Conservation (phyloP, 1,140 invertebrate species). For the Mya arenaria region DNA sequence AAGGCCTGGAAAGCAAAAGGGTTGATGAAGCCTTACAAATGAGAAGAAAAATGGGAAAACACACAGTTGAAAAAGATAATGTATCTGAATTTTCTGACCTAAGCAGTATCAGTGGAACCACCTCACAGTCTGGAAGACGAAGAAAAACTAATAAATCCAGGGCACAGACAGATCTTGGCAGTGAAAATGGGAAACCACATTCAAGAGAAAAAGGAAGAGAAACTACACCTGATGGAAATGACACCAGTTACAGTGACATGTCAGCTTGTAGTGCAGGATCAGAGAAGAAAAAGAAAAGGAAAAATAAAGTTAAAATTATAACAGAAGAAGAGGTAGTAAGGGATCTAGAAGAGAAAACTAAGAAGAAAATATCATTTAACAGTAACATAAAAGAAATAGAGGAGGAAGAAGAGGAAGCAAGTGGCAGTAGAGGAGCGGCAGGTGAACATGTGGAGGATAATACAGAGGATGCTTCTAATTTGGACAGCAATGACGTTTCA, state of each 20-base stretch:
- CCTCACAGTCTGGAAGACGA: not conserved
- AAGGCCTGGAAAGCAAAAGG: too few relatives aligned
- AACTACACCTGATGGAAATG: not conserved
- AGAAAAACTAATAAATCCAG: too few relatives aligned
- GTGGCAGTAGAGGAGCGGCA: not conserved
- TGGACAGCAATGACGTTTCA: not conserved
- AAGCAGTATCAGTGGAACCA: too few relatives aligned
- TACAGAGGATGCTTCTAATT: not conserved
- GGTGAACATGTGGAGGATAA: not conserved
- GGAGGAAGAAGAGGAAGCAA: not conserved
- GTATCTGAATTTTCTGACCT: too few relatives aligned
- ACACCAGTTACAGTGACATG: too few relatives aligned
- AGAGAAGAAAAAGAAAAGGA: too few relatives aligned
- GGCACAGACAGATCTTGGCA: not conserved
- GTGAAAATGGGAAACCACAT: not conserved
- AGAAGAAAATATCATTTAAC: not conserved
- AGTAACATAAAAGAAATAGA: not conserved
- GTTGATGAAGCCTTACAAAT: too few relatives aligned
- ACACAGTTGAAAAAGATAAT: too few relatives aligned
- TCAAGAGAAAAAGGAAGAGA: not conserved
- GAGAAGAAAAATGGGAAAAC: too few relatives aligned
- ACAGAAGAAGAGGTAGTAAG: not conserved
- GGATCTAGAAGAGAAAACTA: not conserved
- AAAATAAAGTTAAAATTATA: too few relatives aligned
- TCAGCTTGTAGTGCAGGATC: too few relatives aligned